These are phyloP conservation scores for Tenthredo mesomela DNA, from an alignment of 2,888 invertebrate species.

Conservation along the genomic window DNA sequence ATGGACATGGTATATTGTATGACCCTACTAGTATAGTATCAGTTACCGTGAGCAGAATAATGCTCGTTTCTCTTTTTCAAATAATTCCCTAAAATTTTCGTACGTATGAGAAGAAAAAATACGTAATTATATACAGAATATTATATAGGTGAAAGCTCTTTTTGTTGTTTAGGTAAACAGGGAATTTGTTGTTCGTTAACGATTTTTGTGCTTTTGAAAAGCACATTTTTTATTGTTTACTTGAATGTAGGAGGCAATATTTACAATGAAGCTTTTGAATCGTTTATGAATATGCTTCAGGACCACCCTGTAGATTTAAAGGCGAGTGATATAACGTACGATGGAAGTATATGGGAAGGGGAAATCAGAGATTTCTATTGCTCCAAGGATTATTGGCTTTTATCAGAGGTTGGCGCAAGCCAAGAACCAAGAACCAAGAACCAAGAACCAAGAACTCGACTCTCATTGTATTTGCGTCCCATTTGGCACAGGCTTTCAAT, in stretches of 20 bases:
- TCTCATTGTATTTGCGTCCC: slow-evolving; percentile 72
- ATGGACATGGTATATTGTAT: not conserved
- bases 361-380: slow-evolving; percentile 64
- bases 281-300: not conserved
- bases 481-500: slow-evolving; percentile 72
- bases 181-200: not conserved
- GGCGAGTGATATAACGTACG: slow-evolving; percentile 48
- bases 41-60: not conserved
- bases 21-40: not conserved
- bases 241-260: not conserved
- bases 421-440: slow-evolving; percentile 60
- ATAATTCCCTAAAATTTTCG: not conserved
- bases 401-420: slow-evolving; percentile 69
- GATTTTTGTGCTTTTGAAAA: not conserved
- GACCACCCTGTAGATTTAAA: slow-evolving; percentile 6
- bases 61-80: not conserved
- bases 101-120: not conserved
- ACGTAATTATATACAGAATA: too few species aligned
- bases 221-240: not conserved
- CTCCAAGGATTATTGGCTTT: slow-evolving; percentile 72
- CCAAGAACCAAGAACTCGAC: slow-evolving; percentile 51
- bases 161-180: not conserved
- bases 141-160: not conserved
- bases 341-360: not conserved
- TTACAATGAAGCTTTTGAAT: not conserved